These are phyloP conservation scores for Acanthacorydalis orientalis DNA, from an alignment of 2,888 invertebrate genomes.

Conservation along the genomic window DNA sequence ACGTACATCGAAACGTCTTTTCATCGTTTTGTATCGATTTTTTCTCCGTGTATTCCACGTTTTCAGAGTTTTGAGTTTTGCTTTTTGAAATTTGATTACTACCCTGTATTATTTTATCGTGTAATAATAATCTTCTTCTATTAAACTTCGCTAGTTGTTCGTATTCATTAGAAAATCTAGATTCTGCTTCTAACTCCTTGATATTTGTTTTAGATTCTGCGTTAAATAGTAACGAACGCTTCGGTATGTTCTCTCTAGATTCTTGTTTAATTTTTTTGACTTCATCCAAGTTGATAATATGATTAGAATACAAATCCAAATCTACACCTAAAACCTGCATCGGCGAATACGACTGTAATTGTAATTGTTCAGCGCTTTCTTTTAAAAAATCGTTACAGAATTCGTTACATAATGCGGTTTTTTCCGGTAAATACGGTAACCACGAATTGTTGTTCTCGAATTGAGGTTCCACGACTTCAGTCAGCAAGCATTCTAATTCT, in stretches of 20 bases:
- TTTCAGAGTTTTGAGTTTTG: slow-evolving; percentile 3
- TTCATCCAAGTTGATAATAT: slow-evolving; percentile 6
- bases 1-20: slow-evolving; percentile 50
- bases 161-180: neutral
- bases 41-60: slow-evolving; percentile 16
- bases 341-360: neutral
- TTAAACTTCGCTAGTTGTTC: slow-evolving; percentile 7
- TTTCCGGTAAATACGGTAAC: slow-evolving; percentile 3
- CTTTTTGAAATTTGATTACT: slow-evolving; percentile 7
- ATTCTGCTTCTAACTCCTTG: neutral
- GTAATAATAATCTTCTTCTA: slow-evolving; percentile 21
- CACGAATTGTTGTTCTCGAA: neutral
- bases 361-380: slow-evolving; percentile 6
- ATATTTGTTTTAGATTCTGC: neutral
- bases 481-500: slow-evolving; percentile 2
- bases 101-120: slow-evolving; percentile 11
- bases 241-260: neutral
- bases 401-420: slow-evolving; percentile 4
- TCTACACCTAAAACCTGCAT: slow-evolving; percentile 17
- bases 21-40: slow-evolving; percentile 16
- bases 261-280: neutral
- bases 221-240: neutral
- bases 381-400: slow-evolving; percentile 6
- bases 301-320: slow-evolving; percentile 15
- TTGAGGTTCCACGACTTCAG: neutral